phyloP scores from a whole-genome alignment of 2,797 vertebrate species.

The Silurus lanzhouensis region DNA sequence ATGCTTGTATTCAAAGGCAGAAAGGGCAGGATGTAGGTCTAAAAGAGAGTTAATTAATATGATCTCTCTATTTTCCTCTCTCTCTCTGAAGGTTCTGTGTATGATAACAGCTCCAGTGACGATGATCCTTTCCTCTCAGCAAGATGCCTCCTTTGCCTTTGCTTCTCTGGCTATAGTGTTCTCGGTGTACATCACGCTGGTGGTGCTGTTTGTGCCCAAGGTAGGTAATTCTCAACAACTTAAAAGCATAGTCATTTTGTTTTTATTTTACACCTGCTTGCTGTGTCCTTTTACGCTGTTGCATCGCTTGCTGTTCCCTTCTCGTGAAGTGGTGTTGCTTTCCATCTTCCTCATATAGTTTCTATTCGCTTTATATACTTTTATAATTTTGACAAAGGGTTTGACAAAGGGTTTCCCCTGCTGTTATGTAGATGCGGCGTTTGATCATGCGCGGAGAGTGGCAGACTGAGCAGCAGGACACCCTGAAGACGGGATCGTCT shows the following conservation, averaged over 20 bases:
- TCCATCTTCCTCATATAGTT: neutral
- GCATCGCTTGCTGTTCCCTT: neutral
- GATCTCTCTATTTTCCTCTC: constrained; percentile 11
- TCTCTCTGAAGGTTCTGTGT: constrained; percentile 81
- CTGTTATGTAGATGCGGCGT: constrained; percentile 83
- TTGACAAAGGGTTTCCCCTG: neutral
- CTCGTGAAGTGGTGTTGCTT: neutral
- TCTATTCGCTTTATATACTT: neutral
- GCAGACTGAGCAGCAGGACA: constrained; percentile 96
- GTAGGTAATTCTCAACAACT: constrained; percentile 61
- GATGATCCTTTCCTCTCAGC: constrained; percentile 94
- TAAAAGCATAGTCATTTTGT: neutral
- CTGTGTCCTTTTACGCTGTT: neutral
- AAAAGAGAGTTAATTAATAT: constrained; percentile 5
- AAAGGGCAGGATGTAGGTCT: neutral
- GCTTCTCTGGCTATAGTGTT: constrained; percentile 90
- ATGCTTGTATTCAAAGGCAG: neutral
- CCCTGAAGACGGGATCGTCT: constrained; percentile 91
- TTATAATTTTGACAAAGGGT: neutral
- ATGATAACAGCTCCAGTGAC: constrained; percentile 95
- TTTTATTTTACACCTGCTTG: neutral
- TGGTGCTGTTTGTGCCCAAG: constrained; percentile 95
- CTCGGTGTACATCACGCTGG: constrained; percentile 93
- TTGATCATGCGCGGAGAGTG: constrained; percentile 93
- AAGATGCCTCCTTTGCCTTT: constrained; percentile 94